Evolutionary conservation across 2,888 invertebrate species (phyloP), one percentile per base, ranked within the genome.

Genomic region (Proisotoma minuta): DNA sequence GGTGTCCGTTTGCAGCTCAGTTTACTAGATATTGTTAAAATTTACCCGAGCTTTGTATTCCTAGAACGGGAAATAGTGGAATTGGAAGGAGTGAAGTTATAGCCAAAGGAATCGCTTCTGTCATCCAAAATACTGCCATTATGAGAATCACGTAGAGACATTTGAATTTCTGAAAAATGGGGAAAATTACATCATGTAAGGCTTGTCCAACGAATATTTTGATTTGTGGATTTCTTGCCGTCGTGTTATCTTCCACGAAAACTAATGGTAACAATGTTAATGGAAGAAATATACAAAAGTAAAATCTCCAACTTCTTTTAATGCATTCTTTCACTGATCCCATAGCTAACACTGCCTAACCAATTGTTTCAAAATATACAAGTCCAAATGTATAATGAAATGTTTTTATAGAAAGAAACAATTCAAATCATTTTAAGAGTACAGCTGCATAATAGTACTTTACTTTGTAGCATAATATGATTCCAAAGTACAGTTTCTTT

Each of bases 71-170:
- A 77, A 91, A 91, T 0, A 89, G 81, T 0, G 89, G 83, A 72
- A 91, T 87, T 1, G 91, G 91, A 61, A 91, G 81, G 78, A 91
- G 84, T 0, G 90, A 88, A 1, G 91, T 91, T 1, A 91, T 84
- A 0, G 91, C 87, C 2, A 91, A 79, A 0, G 91, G 91, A 0
- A 91, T 78, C 0, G 87, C 85, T 76, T 91, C 91, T 47, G 89
- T 83, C 64, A 91, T 88, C 91, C 91, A 90, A 77, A 83, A 89
- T 29, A 86, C 81, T 0, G 89, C 87, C 91, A 91, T 91, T 67
- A 90, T 80, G 1, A 86, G 76, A 0, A 91, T 86, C 24, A 89
- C 85, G 77, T 87, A 91, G 77, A 88, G 84, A 75, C 91, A 91
- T 79, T 85, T 81, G 76, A 82, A 84, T 60, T 83, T 84, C 82